Percentiles rank a stretch among this genome's conserved stretches.
phyloP scores from a whole-genome alignment of 1,140 invertebrate species.

The Psix sp. region DNA sequence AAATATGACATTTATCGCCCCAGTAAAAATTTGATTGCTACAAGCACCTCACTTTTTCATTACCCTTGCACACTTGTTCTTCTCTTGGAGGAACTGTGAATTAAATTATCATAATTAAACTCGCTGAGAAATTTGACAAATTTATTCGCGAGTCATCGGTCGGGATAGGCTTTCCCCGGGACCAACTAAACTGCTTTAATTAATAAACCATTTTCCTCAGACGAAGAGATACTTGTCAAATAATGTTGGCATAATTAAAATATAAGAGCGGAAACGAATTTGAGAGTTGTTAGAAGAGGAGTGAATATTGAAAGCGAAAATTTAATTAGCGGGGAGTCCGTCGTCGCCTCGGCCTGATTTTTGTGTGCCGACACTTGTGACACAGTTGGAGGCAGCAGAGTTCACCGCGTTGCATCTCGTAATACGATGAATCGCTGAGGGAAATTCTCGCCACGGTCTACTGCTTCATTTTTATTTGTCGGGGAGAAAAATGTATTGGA shows the following conservation, averaged over 20 bases:
- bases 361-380: constrained; percentile 46
- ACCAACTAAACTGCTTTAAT: constrained; percentile 30
- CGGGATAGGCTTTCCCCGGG: constrained; percentile 1
- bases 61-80: too few species aligned
- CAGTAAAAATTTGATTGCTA: too few species aligned
- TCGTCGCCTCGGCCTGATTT: constrained; percentile 63
- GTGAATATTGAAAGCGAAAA: constrained; percentile 52
- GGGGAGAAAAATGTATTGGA: constrained; percentile 60
- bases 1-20: too few species aligned
- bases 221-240: constrained; percentile 48
- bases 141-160: constrained; percentile 9
- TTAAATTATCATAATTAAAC: constrained; percentile 47
- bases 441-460: constrained; percentile 19
- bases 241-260: constrained; percentile 46
- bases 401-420: constrained; percentile 58
- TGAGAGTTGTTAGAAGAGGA: constrained; percentile 32
- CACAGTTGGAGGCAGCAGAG: constrained; percentile 40
- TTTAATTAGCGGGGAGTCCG: constrained; percentile 55
- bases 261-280: constrained; percentile 39
- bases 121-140: constrained; percentile 32
- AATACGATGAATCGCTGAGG: constrained; percentile 56
- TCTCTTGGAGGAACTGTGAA: constrained; percentile 9
- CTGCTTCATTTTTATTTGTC: constrained; percentile 44
- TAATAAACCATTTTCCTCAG: constrained; percentile 32
- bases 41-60: too few species aligned